phyloP scores from a whole-genome alignment of 2,113 vertebrate species.

The Phasianus colchicus region DNA sequence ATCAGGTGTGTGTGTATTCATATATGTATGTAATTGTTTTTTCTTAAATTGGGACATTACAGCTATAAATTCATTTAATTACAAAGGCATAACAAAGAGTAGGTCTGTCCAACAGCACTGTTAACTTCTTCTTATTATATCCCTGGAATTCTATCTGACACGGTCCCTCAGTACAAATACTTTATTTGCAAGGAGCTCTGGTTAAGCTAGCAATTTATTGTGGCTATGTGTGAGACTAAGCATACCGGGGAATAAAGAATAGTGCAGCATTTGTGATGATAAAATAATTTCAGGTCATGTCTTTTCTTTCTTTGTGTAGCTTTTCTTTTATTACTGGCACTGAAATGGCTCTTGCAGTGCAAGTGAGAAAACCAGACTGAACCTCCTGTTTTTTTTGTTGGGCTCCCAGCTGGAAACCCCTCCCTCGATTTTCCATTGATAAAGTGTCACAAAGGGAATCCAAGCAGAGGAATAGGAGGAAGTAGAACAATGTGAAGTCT shows the following conservation, averaged over 20 bases:
- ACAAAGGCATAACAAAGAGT: not conserved
- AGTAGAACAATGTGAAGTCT: slow-evolving; percentile 56
- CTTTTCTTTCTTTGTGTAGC: slow-evolving; percentile 36
- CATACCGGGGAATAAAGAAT: slow-evolving; percentile 32
- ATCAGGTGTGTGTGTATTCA: not conserved
- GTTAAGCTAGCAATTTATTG: slow-evolving; percentile 32
- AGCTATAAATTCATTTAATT: not conserved
- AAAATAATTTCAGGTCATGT: slow-evolving; percentile 58
- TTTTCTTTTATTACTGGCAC: slow-evolving; percentile 36
- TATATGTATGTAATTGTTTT: not conserved
- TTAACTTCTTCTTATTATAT: not conserved
- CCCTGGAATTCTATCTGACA: not conserved
- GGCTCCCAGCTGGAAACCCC: slow-evolving; percentile 65
- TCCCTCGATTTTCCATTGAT: slow-evolving; percentile 69
- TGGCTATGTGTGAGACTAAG: slow-evolving; percentile 22
- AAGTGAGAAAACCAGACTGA: slow-evolving; percentile 52
- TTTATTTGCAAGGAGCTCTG: slow-evolving; percentile 15
- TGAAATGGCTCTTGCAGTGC: slow-evolving; percentile 6
- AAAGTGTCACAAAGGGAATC: slow-evolving; percentile 69
- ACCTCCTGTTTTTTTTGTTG: slow-evolving; percentile 57
- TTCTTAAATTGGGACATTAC: not conserved
- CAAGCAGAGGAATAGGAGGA: slow-evolving; percentile 40
- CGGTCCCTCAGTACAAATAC: not conserved
- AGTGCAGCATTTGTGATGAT: slow-evolving; percentile 7
- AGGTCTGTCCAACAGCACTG: not conserved